These are phyloP conservation scores for Oreohelix idahoensis DNA, from an alignment of 1,140 invertebrate species.

Conservation along the genomic window DNA sequence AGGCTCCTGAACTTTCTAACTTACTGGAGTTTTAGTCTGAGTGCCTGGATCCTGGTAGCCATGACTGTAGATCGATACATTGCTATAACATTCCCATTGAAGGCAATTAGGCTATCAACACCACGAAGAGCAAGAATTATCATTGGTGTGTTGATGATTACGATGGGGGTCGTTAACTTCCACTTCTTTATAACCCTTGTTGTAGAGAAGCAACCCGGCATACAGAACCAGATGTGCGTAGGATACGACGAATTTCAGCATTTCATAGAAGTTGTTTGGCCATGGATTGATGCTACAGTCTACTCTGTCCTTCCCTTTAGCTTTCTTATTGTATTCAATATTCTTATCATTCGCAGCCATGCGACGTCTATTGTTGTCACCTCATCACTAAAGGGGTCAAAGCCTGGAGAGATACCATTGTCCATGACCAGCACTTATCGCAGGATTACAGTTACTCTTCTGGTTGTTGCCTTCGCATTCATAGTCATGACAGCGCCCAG, in stretches of 20 bases:
- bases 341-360: constrained; percentile 58
- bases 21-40: constrained; percentile 56
- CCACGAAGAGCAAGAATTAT: constrained; percentile 45
- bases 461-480: constrained; percentile 59
- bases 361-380: constrained; percentile 45
- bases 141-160: constrained; percentile 40
- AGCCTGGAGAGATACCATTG: background rate
- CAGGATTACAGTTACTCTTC: constrained; percentile 56
- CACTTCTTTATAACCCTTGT: constrained; percentile 55
- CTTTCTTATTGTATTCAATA: constrained; percentile 60
- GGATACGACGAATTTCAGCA: constrained; percentile 41
- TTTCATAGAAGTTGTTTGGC: constrained; percentile 53
- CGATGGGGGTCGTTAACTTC: constrained; percentile 48
- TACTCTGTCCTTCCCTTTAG: constrained; percentile 64
- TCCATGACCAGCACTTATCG: constrained; percentile 25
- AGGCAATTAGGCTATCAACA: constrained; percentile 46
- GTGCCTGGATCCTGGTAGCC: constrained; percentile 65
- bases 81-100: constrained; percentile 61
- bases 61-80: constrained; percentile 65
- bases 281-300: constrained; percentile 62
- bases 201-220: constrained; percentile 5
- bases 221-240: constrained; percentile 37
- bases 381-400: constrained; percentile 39
- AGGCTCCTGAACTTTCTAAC: constrained; percentile 50
- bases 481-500: constrained; percentile 55